These are phyloP conservation scores for Osmerus eperlanus DNA, from an alignment of 2,113 vertebrate species.

Conservation along the genomic window DNA sequence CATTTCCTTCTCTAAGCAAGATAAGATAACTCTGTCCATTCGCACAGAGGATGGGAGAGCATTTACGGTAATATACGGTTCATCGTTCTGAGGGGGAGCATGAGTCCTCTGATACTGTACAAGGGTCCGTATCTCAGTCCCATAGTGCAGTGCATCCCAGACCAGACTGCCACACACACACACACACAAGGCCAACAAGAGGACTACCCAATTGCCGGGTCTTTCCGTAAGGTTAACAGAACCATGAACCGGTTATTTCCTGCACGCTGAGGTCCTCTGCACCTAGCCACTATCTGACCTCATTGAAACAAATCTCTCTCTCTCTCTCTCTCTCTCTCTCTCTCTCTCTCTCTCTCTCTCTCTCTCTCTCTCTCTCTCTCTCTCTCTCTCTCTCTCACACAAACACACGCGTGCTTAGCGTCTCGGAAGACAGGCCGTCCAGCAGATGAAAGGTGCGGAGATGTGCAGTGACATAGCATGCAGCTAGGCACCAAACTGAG, in stretches of 20 bases:
- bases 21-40: no score
- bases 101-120: not conserved
- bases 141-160: not conserved
- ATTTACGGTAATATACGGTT: no score
- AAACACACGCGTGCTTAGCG: not conserved
- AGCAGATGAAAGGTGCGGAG: constrained; percentile 31
- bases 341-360: not conserved
- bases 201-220: constrained; percentile 16
- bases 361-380: not conserved
- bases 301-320: constrained; percentile 2
- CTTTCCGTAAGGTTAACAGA: constrained; percentile 21
- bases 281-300: constrained; percentile 4
- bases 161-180: not conserved
- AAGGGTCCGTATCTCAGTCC: no score
- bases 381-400: not conserved
- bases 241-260: constrained; percentile 36
- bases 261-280: constrained; percentile 21
- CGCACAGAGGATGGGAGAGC: no score
- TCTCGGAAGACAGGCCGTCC: not conserved
- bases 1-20: no score
- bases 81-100: not conserved
- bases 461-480: constrained; percentile 32
- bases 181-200: constrained; percentile 16
- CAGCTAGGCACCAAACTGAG: constrained; percentile 11
- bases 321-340: not conserved